Evolutionary conservation across 2,113 vertebrate genomes (phyloP).

Genomic region (Neopipo cinnamomea): DNA sequence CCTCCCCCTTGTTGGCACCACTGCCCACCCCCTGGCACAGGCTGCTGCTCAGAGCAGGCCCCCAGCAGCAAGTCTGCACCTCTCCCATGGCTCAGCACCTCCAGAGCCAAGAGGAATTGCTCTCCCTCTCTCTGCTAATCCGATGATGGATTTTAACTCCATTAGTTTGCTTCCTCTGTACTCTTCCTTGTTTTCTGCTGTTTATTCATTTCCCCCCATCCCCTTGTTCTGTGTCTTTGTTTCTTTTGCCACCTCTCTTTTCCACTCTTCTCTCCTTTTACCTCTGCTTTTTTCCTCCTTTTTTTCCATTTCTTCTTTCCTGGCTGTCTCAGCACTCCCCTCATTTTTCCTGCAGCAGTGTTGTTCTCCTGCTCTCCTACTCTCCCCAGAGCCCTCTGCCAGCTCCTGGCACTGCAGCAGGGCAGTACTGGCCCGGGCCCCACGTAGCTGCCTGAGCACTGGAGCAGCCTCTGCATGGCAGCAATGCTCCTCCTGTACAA

Average conservation of each 20-base stretch:
- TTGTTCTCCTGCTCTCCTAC: background rate
- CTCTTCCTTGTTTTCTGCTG: background rate
- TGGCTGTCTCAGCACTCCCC: background rate
- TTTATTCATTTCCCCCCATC: background rate
- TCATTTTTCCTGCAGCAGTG: background rate
- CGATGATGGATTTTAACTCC: slow-evolving; percentile 6
- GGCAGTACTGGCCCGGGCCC: background rate
- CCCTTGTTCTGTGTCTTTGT: background rate
- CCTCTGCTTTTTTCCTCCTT: background rate
- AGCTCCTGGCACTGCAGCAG: background rate
- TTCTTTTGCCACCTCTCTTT: background rate
- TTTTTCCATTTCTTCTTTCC: background rate
- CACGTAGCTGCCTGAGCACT: background rate
- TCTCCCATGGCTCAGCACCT: background rate
- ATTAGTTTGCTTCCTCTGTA: slow-evolving; percentile 13
- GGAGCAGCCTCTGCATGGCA: background rate
- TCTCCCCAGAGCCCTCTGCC: slow-evolving; percentile 39
- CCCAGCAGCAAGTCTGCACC: background rate
- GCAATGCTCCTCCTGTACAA: background rate
- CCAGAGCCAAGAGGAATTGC: background rate
- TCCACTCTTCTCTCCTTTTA: background rate
- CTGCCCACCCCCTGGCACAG: rapidly evolving
- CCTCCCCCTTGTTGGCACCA: background rate
- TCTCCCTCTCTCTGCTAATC: background rate
- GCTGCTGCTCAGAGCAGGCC: background rate